These are phyloP conservation scores for Tetrax tetrax DNA, from an alignment of 2,113 vertebrate species.

Conservation along the genomic window DNA sequence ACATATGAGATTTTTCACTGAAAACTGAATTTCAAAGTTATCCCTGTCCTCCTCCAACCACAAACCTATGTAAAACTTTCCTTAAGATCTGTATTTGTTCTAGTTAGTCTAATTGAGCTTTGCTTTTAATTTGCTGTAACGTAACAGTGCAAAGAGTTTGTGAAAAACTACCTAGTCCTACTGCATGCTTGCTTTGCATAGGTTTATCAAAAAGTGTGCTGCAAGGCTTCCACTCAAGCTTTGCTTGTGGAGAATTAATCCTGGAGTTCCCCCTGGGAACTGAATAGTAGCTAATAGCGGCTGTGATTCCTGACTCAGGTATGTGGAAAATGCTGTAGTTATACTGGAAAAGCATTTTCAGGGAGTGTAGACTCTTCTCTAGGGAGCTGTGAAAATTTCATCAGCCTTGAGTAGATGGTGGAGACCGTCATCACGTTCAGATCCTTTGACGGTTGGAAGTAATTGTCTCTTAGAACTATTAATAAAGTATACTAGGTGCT, in stretches of 20 bases:
- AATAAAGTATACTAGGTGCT: neutral
- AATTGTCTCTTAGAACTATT: neutral
- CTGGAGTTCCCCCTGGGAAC: neutral
- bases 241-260: neutral
- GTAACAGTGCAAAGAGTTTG: neutral
- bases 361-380: neutral
- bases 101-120: neutral
- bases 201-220: neutral
- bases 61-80: neutral
- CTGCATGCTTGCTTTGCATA: neutral
- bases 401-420: neutral
- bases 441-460: neutral
- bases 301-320: neutral
- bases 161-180: neutral
- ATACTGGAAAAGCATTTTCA: neutral
- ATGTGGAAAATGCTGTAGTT: neutral
- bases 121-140: neutral
- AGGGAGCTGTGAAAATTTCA: neutral
- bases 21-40: neutral
- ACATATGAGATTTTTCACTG: neutral
- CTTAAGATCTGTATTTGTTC: neutral
- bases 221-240: neutral
- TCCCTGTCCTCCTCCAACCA: neutral
- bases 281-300: neutral
- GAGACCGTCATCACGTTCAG: fast-evolving